These are phyloP conservation scores for Euwallacea similis DNA, from an alignment of 1,140 invertebrate species.

Conservation along the genomic window DNA sequence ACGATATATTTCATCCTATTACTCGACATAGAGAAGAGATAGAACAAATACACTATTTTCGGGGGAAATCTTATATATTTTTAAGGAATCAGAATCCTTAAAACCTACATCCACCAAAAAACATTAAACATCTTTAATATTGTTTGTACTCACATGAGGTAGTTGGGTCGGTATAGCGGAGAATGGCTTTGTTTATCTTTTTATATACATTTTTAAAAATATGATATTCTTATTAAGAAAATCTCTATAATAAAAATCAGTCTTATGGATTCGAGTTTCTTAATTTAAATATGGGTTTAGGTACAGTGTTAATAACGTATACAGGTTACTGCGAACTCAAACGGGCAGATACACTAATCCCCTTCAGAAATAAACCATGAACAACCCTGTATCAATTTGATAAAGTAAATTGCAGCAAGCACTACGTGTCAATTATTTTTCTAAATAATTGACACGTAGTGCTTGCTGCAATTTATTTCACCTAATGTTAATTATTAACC, in stretches of 20 bases:
- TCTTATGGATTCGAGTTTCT: slow-evolving; percentile 17
- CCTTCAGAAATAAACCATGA: too few relatives aligned
- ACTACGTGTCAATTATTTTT: too few relatives aligned
- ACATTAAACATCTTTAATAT: slow-evolving; percentile 30
- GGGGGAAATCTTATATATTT: slow-evolving; percentile 30
- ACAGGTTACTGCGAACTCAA: neutral
- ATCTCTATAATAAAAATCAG: slow-evolving; percentile 36
- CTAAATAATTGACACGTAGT: too few relatives aligned
- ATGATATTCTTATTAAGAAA: slow-evolving; percentile 21
- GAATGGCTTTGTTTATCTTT: slow-evolving; percentile 8
- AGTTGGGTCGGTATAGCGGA: slow-evolving; percentile 31
- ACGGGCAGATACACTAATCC: too few relatives aligned
- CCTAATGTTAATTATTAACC: too few relatives aligned
- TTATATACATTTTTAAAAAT: slow-evolving; percentile 34
- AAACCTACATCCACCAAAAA: slow-evolving; percentile 30
- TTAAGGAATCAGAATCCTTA: slow-evolving; percentile 32
- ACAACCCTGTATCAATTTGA: too few relatives aligned
- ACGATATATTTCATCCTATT: slow-evolving; percentile 31
- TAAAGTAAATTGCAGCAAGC: too few relatives aligned
- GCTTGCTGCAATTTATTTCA: too few relatives aligned
- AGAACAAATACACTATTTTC: slow-evolving; percentile 24
- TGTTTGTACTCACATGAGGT: slow-evolving; percentile 37
- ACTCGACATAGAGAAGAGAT: slow-evolving; percentile 13
- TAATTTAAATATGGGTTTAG: slow-evolving; percentile 19
- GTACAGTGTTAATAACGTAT: slow-evolving; percentile 32